Evolutionary conservation across 2,113 vertebrate genomes (phyloP).

Genomic region (Pao palembangensis): DNA sequence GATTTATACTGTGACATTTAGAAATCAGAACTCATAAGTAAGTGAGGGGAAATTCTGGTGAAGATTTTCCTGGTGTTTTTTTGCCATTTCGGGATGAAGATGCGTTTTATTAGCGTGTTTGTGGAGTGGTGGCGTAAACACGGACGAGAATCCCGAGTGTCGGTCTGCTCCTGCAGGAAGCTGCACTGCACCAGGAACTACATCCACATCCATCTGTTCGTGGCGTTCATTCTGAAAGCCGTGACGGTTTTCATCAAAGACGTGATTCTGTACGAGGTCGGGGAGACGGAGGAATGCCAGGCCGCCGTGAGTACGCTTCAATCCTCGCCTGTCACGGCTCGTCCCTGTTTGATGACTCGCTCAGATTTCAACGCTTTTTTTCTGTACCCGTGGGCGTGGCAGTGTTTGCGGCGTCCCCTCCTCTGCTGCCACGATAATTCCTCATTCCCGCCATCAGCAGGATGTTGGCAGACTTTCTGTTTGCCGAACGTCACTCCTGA

Average conservation of each 20-base stretch:
- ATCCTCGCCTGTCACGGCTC: neutral
- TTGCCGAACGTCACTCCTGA: slow-evolving; percentile 54
- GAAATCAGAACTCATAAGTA: neutral
- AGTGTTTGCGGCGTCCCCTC: slow-evolving; percentile 64
- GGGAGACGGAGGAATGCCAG: slow-evolving; percentile 78
- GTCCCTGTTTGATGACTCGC: neutral
- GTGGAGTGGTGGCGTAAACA: too few relatives aligned
- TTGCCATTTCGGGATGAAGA: too few relatives aligned
- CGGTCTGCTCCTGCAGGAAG: slow-evolving; percentile 75
- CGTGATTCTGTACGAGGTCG: slow-evolving; percentile 80
- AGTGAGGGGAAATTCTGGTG: neutral
- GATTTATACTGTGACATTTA: too few relatives aligned
- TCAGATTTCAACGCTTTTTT: slow-evolving; percentile 30
- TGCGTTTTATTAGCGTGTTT: too few relatives aligned
- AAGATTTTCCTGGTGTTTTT: neutral
- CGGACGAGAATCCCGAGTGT: too few relatives aligned
- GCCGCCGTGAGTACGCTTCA: slow-evolving; percentile 76
- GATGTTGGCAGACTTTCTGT: slow-evolving; percentile 60
- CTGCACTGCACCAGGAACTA: slow-evolving; percentile 93
- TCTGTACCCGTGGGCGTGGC: slow-evolving; percentile 47
- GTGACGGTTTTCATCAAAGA: slow-evolving; percentile 90
- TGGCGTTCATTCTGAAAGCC: slow-evolving; percentile 91
- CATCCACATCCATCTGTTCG: slow-evolving; percentile 92
- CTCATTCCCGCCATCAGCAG: slow-evolving; percentile 48
- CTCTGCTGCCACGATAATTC: slow-evolving; percentile 16